Base-by-base conservation (phyloP, 2,113 vertebrate species). In the Tragelaphus imberbis region DNA sequence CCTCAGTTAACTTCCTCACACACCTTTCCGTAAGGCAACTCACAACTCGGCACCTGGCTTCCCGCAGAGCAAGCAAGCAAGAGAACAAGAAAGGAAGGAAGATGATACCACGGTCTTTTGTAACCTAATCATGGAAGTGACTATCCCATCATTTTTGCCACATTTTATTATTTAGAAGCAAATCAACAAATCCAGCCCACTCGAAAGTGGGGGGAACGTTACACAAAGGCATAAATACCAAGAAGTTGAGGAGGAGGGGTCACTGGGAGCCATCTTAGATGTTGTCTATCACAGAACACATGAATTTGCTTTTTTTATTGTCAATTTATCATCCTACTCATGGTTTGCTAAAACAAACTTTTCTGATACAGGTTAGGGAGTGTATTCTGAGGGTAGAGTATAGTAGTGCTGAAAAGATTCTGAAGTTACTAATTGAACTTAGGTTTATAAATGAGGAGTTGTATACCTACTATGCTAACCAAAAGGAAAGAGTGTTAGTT, bases 291-390 rank as follows among this genome's bases (percentile, higher is more conserved):
- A 75, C 36, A 92, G 12, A 61, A 63, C 63, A 65, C 9, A 49
- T 55, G 47, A 44, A 92, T 63, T 53, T 82, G 3, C 63, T 61
- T 82, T 33, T 63, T 85, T 55, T 58, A 30, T 87, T 47, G n/a
- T 79, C 55, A 88, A n/a, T 75, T 77, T 95, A 44, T 68, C 59
- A 84, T 80, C 25, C 53, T 68, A 47, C 47, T 93, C 81, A 80
- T 51, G 59, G 28, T 91, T 96, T 88, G 15, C 55, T 88, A 80
- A 97, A 85, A n/a, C 30, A 65, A 93, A 93, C 6, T 93, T 82
- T 96, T 85, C 59, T 79, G 55, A 91, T 61, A 91, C 2, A 61
- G 9, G 7, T 87, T 51, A 95, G 61, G 49, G 65, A 95, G 49
- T 44, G 7, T 49, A 68, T 56, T 94, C 44, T 80, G 44, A 65